Evolutionary conservation across 92 coral and sea anemone species (phyloP), one percentile per base, ranked within the genome.

Genomic region (Galaxea fascicularis): DNA sequence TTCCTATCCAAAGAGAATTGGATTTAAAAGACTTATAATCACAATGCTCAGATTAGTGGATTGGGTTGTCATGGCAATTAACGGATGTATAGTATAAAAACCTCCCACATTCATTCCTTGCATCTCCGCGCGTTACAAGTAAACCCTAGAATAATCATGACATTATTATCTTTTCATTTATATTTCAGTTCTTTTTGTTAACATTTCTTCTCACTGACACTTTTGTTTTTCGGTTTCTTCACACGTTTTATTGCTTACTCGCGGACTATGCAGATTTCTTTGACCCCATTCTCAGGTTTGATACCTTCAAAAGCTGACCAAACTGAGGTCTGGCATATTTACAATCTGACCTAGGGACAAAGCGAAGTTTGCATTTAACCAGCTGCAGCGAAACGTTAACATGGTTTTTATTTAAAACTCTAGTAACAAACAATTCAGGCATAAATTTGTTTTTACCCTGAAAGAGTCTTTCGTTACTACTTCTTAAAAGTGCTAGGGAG

Each of bases 291-390:
- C 24, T 22, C 27, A 2, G 4, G 20, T 16, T 54, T 60, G 70
- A 31, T 60, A 71, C 78, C 65, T 54, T 45, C 47, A 14, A 51
- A 71, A 82, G 86, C 86, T 82, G 86, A 54, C 41, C 21, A 82
- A 44, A 82, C 78, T 27, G 6, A 2, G n/a, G 3, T 21, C 10
- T 80, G 76, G 51, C 78, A 39, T 30, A 0, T 18, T 71, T 27
- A 18, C 59, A 41, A 15, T 70, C 24, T 44, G 35, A 71, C 44
- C 46, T 57, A 58, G 69, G 27, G 12, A 54, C 4, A n/a, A 16
- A 57, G 57, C 21, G 25, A 28, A 41, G 49, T 14, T 12, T 17
- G 15, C 57, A 25, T 82, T 82, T 70, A 70, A 27, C 8, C 86
- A 82, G 78, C 78, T 82, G 86, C 30, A 11, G 21, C 26, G 28